Conservation (phyloP, 2,888 invertebrate species). For the Drosophila siamana region DNA sequence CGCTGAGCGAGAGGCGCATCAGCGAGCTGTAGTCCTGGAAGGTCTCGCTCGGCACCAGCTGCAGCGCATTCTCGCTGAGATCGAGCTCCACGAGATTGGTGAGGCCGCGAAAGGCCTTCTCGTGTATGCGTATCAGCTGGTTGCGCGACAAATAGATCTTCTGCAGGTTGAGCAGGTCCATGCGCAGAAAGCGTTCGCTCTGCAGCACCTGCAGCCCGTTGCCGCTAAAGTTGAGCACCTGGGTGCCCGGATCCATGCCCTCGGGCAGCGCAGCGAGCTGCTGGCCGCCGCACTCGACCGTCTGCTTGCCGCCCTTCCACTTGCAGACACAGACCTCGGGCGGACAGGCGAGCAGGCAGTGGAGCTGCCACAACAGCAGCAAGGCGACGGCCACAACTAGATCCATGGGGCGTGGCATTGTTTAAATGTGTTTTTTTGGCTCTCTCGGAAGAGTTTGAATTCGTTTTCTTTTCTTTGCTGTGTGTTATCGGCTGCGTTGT, state of each 20-base stretch:
- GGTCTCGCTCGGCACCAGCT: slow-evolving; percentile 91
- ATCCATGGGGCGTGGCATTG: slow-evolving; percentile 38
- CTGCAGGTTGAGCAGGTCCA: slow-evolving; percentile 93
- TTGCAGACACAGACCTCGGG: slow-evolving; percentile 92
- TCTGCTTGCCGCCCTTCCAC: slow-evolving; percentile 97
- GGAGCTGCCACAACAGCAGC: slow-evolving; percentile 11
- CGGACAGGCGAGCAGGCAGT: slow-evolving; percentile 87
- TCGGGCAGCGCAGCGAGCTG: slow-evolving; percentile 91
- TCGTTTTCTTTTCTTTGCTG: neutral
- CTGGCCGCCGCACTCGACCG: slow-evolving; percentile 94
- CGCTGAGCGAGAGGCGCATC: slow-evolving; percentile 92
- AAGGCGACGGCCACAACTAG: neutral
- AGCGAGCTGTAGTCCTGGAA: slow-evolving; percentile 92
- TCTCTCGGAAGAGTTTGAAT: no score
- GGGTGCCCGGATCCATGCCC: slow-evolving; percentile 93
- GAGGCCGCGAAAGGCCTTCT: slow-evolving; percentile 92
- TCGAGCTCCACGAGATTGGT: slow-evolving; percentile 95
- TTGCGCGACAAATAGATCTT: slow-evolving; percentile 93
- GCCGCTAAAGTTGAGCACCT: slow-evolving; percentile 93
- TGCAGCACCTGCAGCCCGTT: slow-evolving; percentile 93
- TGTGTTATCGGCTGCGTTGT: neutral
- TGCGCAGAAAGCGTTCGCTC: slow-evolving; percentile 91
- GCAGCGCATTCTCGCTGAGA: slow-evolving; percentile 92
- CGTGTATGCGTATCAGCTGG: slow-evolving; percentile 91
- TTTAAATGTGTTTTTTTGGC: neutral